A percentile compares a stretch with the other conserved stretches of the same genome.
phyloP scores from a whole-genome alignment of 2,888 invertebrate genomes.

The Euproctis similis region DNA sequence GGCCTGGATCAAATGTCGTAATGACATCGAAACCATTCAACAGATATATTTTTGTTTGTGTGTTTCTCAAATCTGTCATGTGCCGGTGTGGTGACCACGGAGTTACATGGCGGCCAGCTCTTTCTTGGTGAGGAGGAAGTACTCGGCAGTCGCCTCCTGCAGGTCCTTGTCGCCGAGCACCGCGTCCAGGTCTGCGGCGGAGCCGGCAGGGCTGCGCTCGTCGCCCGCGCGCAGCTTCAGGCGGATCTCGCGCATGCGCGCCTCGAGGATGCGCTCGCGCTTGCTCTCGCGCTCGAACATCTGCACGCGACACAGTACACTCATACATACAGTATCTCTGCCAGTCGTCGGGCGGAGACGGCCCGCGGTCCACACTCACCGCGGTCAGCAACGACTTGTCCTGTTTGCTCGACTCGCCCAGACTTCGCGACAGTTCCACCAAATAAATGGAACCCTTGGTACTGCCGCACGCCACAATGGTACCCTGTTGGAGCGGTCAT shows the following conservation, averaged over 20 bases:
- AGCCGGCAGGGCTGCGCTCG: constrained; percentile 39
- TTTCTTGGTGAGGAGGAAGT: constrained; percentile 35
- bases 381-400: constrained; percentile 82
- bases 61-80: too few species aligned
- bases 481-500: constrained; percentile 64
- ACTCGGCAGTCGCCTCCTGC: constrained; percentile 37
- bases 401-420: constrained; percentile 79
- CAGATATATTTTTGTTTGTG: too few species aligned
- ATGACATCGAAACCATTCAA: too few species aligned
- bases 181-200: constrained; percentile 31
- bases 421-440: constrained; percentile 82
- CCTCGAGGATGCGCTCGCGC: constrained; percentile 92
- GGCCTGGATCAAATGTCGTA: too few species aligned
- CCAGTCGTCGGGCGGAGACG: not conserved
- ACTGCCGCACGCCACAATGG: constrained; percentile 83
- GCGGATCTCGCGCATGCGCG: constrained; percentile 87
- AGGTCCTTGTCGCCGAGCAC: constrained; percentile 47
- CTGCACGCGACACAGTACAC: constrained; percentile 52
- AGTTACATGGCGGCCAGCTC: constrained; percentile 18
- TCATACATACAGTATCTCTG: too few species aligned
- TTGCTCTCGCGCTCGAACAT: constrained; percentile 91
- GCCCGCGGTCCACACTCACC: constrained; percentile 57
- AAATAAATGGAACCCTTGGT: constrained; percentile 82
- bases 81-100: too few species aligned
- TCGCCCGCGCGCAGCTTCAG: constrained; percentile 67